A percentile compares a stretch with the other conserved stretches of the same genome.
phyloP scores from a whole-genome alignment of 2,888 invertebrate genomes.

The Caradrina kadenii region DNA sequence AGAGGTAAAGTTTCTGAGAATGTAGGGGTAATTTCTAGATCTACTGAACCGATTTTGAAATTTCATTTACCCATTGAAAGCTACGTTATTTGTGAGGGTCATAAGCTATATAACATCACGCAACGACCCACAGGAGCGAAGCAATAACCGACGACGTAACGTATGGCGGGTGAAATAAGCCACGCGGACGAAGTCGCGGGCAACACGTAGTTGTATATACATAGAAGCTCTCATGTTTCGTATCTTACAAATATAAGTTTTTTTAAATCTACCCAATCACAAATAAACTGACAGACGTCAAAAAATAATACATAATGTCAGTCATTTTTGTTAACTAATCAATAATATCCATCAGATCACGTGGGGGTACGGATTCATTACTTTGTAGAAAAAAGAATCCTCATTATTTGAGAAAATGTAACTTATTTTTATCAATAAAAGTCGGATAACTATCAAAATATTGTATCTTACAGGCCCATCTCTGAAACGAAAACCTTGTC shows the following conservation, averaged over 20 bases:
- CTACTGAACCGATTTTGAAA: too few species aligned
- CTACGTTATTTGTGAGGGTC: too few species aligned
- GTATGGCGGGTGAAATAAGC: too few species aligned
- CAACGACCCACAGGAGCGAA: too few species aligned
- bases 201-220: too few species aligned
- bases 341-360: conserved; percentile 31
- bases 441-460: conserved; percentile 56
- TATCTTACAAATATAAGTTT: background rate
- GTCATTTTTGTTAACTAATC: conserved; percentile 39
- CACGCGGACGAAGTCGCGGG: too few species aligned
- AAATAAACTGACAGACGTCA: conserved; percentile 3
- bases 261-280: conserved; percentile 10
- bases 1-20: too few species aligned
- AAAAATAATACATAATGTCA: conserved; percentile 40
- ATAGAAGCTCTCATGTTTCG: background rate
- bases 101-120: too few species aligned
- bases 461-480: conserved; percentile 45
- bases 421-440: conserved; percentile 58
- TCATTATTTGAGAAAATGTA: conserved; percentile 44
- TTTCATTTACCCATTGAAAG: too few species aligned
- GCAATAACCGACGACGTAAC: too few species aligned
- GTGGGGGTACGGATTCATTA: conserved; percentile 29
- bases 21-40: too few species aligned
- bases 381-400: conserved; percentile 31
- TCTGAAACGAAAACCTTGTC: conserved; percentile 68